Conservation (phyloP, 2,888 invertebrate genomes). For the Gymnoscelis rufifasciata region DNA sequence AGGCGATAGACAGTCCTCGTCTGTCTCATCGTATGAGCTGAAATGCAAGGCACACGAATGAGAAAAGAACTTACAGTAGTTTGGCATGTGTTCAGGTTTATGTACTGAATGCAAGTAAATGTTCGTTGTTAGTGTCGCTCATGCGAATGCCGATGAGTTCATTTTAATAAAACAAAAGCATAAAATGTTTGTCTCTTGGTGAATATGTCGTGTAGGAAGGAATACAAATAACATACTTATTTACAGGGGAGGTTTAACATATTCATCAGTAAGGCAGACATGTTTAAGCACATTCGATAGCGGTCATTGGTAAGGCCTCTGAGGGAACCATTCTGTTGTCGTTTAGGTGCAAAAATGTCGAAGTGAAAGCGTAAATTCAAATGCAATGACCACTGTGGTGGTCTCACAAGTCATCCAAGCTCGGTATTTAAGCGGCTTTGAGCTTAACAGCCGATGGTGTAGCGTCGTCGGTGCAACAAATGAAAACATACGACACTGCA, state of each 20-base stretch:
- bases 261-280: conserved; percentile 78
- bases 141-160: conserved; percentile 57
- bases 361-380: conserved; percentile 54
- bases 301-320: conserved; percentile 37
- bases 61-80: neutral
- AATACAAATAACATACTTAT: conserved; percentile 41
- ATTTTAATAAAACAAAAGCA: conserved; percentile 63
- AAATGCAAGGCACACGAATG: conserved; percentile 35
- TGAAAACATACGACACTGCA: conserved; percentile 55
- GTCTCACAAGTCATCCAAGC: conserved; percentile 39
- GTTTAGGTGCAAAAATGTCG: conserved; percentile 46
- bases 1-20: conserved; percentile 83
- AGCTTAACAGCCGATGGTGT: conserved; percentile 33
- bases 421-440: conserved; percentile 38
- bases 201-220: conserved; percentile 31
- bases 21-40: conserved; percentile 85
- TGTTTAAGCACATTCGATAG: conserved; percentile 56
- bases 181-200: conserved; percentile 35
- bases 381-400: conserved; percentile 40
- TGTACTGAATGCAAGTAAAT: conserved; percentile 73
- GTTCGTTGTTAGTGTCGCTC: conserved; percentile 65
- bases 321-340: conserved; percentile 23
- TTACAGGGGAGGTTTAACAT: conserved; percentile 45
- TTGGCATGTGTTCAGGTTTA: conserved; percentile 35
- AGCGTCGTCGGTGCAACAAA: conserved; percentile 52